Evolutionary conservation across 2,888 invertebrate species (phyloP), one percentile per base, ranked within the genome.

Genomic region (Bombyx huttoni): DNA sequence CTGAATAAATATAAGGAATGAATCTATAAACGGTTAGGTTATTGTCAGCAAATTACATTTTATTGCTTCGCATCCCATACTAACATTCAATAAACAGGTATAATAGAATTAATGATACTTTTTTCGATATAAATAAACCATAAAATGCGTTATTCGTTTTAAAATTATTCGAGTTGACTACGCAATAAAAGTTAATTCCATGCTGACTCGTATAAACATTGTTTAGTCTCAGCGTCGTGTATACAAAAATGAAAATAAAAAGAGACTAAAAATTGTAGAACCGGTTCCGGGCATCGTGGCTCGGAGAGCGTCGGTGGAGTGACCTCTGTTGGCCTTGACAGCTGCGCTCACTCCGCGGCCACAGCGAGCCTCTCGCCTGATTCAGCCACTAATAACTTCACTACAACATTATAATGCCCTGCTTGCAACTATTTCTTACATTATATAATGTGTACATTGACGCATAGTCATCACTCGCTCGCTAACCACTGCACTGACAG

Each of bases 201-300:
- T 75, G 75, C 72, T 78, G 84, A 78, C 78, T 81, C 78, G 79
- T 78, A 85, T 81, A 86, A 85, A 87, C 87, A 87, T 81, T 87
- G 86, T 86, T 87, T 87, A 87, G 86, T 83, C 85, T 81, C 79
- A 78, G 82, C 79, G 77, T 79, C 80, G 81, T 83, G 82, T 85
- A 85, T 83, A 87, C 86, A 85, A 87, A 86, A 88, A 88, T 84
- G 86, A 87, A 86, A 88, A 87, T 85, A 87, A 87, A 85, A 87
- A 85, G 80, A 80, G 75, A 81, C 81, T 83, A 84, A 88, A 87
- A 86, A 85, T 86, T 78, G 81, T 85, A 80, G 81, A 87, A 87
- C 88, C 87, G 87, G 87, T 87, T 84, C 61, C 75, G 72, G 77
- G 79, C 75, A 82, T 76, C 79, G 81, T 78, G 79, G 82, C 79